Base-by-base conservation (phyloP, 2,113 vertebrate species). In the Ictalurus punctatus region DNA sequence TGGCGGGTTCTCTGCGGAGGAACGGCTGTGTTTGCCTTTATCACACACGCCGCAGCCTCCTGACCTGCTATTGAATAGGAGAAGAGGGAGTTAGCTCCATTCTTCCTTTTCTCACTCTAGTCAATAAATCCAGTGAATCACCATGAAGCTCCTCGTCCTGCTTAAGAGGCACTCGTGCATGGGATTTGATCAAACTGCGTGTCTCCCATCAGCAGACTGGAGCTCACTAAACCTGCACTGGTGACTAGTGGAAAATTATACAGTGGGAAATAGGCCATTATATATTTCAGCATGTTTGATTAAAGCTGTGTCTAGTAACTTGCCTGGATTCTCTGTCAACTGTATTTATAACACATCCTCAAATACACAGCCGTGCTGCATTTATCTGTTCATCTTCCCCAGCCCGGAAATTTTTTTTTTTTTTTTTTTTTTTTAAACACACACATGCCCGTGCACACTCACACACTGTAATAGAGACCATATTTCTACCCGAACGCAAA, bases 401-500 rank as follows among this genome's bases (percentile, higher is more conserved):
- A 23, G 48, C 25, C 59, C 54, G 30, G 63, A 61, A 61, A 78
- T 34, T 34, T 34, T 34, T 34, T 34, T 34, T 44, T 44, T 44
- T 44, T 71, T 34, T 34, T 34, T 34, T 34, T 34, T 34, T 44
- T 44, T 44, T 44, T 71, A 25, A 13, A 63, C 19, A 58, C 71
- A 58, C 61, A 37, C 87, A 63, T 73, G 44, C 30, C 44, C 80
- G 83, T 12, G 34, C 85, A 74, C 82, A 56, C 19, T 56, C 80
- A 84, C 14, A 59, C 37, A 12, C 79, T 25, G 79, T 90, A 90
- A 87, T 58, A 84, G 90, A 86, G 87, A 86, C 63, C 83, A 89
- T 89, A 91, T 92, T 92, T 92, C 83, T 90, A 89, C 88, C 79
- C 17, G 88, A 87, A 90, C 74, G 27, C 83, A 52, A 85, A 85